These are phyloP conservation scores for Physeter macrocephalus DNA, from an alignment of 2,113 vertebrate genomes.

Conservation along the genomic window DNA sequence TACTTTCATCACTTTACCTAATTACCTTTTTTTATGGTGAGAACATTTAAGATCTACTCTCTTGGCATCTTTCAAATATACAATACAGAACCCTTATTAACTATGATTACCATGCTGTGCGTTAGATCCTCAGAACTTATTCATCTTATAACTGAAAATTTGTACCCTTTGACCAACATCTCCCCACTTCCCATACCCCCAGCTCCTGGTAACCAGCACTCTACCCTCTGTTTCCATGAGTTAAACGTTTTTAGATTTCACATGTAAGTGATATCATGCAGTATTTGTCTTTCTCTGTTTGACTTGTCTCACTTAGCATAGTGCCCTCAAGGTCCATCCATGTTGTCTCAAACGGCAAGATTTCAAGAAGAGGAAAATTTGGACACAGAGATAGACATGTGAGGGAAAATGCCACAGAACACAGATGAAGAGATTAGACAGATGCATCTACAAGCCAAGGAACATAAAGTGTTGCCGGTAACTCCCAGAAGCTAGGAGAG, in stretches of 20 bases:
- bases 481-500: background rate
- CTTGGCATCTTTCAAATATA: background rate
- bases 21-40: background rate
- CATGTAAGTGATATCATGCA: background rate
- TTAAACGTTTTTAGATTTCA: background rate
- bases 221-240: background rate
- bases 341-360: background rate
- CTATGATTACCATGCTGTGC: background rate
- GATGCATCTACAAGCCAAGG: background rate
- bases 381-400: background rate
- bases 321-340: background rate
- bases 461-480: background rate
- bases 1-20: background rate
- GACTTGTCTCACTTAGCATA: background rate
- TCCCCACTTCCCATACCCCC: background rate
- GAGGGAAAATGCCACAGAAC: background rate
- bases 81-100: background rate
- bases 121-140: background rate
- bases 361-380: background rate
- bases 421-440: background rate
- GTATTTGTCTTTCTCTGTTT: background rate
- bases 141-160: background rate
- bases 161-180: background rate
- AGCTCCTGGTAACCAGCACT: background rate
- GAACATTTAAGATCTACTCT: background rate